Evolutionary conservation across 2,113 vertebrate species (phyloP).

Genomic region (Sceloporus tristichus): DNA sequence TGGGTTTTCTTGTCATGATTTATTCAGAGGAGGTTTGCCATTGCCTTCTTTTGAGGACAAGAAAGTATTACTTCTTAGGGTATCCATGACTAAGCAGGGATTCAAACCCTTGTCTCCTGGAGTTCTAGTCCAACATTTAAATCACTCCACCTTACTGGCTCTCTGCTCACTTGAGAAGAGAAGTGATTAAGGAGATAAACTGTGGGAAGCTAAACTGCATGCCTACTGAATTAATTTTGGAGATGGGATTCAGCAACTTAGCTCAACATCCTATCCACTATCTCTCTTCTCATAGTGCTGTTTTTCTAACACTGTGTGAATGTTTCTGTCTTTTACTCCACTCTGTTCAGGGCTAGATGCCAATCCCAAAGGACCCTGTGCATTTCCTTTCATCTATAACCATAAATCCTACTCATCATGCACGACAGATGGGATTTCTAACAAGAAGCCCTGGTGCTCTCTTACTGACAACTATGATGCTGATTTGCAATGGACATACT

Average conservation of each 20-base stretch:
- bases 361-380: slow-evolving; percentile 8
- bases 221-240: too few species aligned
- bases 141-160: too few species aligned
- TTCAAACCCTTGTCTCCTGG: too few species aligned
- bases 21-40: too few species aligned
- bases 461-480: slow-evolving; percentile 30
- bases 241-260: neutral
- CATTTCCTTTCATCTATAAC: slow-evolving; percentile 39
- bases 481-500: slow-evolving; percentile 29
- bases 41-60: too few species aligned
- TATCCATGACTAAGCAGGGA: too few species aligned
- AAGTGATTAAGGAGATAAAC: too few species aligned
- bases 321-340: neutral
- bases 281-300: neutral
- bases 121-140: too few species aligned
- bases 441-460: slow-evolving; percentile 33
- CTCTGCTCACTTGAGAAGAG: too few species aligned
- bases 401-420: slow-evolving; percentile 19
- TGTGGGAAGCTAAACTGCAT: too few species aligned
- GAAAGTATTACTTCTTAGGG: too few species aligned
- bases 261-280: neutral
- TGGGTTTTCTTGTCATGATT: too few species aligned
- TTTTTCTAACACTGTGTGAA: neutral
- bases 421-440: slow-evolving; percentile 27
- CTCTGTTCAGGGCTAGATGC: slow-evolving; percentile 26